These are phyloP conservation scores for Apteryx mantelli DNA, from an alignment of 2,113 vertebrate species.

Conservation along the genomic window DNA sequence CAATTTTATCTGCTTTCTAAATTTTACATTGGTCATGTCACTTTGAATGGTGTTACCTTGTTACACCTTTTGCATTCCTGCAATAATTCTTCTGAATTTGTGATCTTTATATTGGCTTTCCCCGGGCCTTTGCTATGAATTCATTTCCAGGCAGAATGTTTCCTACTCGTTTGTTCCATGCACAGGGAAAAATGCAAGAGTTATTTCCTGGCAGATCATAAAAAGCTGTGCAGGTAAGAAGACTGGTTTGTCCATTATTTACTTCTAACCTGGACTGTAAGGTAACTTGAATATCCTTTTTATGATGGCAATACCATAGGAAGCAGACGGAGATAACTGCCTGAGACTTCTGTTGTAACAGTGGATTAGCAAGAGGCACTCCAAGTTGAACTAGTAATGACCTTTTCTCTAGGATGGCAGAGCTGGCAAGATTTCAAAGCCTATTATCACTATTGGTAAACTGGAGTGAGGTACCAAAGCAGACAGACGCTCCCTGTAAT, in stretches of 20 bases:
- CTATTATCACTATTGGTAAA: slow-evolving; percentile 47
- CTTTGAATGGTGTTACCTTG: not conserved
- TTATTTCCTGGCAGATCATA: not conserved
- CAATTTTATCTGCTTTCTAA: not conserved
- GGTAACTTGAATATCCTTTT: not conserved
- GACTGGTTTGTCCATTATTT: not conserved
- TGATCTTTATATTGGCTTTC: not conserved
- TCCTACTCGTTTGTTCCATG: not conserved
- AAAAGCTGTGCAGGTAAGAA: not conserved
- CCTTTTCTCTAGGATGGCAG: slow-evolving; percentile 47
- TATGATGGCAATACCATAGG: not conserved
- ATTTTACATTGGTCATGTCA: not conserved
- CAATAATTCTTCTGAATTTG: not conserved
- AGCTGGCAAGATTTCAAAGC: slow-evolving; percentile 64
- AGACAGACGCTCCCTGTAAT: slow-evolving; percentile 50
- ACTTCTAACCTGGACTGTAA: not conserved
- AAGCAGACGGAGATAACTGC: slow-evolving; percentile 20
- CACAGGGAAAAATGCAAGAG: not conserved
- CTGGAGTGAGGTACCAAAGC: slow-evolving; percentile 54
- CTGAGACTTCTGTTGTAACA: not conserved
- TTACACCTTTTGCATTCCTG: not conserved
- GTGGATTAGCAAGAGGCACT: slow-evolving; percentile 55
- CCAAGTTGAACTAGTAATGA: slow-evolving; percentile 7
- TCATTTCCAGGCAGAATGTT: not conserved
- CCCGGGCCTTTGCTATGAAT: not conserved